These are phyloP conservation scores for Meteorus sp. DNA, from an alignment of 1,140 invertebrate species.

Conservation along the genomic window DNA sequence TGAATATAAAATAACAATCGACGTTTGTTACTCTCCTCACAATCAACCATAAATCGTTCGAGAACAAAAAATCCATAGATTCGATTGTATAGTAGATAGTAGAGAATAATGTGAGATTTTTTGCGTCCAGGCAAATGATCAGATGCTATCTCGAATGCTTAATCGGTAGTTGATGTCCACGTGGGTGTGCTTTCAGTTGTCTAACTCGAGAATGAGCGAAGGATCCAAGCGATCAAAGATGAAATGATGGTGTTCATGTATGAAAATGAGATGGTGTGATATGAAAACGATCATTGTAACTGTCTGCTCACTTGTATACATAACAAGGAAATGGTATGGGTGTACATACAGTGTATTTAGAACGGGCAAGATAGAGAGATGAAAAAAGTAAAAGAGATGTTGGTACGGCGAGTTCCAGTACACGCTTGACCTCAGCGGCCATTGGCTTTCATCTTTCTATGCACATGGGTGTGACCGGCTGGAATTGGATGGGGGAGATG, in stretches of 20 bases:
- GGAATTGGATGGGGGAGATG: conserved; percentile 21
- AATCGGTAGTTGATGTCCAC: too few relatives aligned
- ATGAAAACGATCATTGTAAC: conserved; percentile 23
- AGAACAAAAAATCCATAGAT: too few relatives aligned
- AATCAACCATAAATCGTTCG: too few relatives aligned
- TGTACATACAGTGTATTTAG: too few relatives aligned
- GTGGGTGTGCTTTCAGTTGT: too few relatives aligned
- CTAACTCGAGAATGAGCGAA: background rate
- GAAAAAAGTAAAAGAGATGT: conserved; percentile 4
- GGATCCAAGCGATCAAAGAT: background rate
- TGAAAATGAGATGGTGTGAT: background rate
- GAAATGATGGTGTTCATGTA: background rate
- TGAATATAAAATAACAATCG: too few relatives aligned
- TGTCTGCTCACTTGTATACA: conserved; percentile 7
- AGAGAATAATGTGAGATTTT: too few relatives aligned
- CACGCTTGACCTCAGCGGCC: conserved; percentile 23
- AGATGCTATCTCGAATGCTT: too few relatives aligned
- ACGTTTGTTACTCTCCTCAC: too few relatives aligned
- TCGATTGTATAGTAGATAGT: too few relatives aligned
- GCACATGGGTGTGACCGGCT: conserved; percentile 23
- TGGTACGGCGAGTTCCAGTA: conserved; percentile 1
- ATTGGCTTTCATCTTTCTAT: conserved; percentile 23
- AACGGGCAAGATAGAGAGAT: background rate
- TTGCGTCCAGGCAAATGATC: too few relatives aligned
- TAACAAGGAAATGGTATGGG: too few relatives aligned